Evolutionary conservation across 1,140 invertebrate species (phyloP).

Genomic region (Pissodes strobi): DNA sequence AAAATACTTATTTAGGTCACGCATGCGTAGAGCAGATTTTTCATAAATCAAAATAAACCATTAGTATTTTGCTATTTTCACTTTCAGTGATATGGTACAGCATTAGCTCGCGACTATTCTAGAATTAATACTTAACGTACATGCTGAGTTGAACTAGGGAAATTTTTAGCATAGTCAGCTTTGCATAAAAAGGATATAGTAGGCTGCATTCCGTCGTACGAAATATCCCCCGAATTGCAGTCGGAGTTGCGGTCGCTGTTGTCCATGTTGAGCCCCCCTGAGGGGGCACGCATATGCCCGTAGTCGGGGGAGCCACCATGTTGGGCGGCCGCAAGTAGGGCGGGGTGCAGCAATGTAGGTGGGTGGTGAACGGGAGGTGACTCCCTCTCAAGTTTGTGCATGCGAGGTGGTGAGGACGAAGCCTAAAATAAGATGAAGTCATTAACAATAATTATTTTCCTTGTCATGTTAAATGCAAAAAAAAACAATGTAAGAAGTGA

Average conservation of each 20-base stretch:
- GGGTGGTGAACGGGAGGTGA: constrained; percentile 80
- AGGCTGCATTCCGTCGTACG: constrained; percentile 88
- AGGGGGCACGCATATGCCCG: constrained; percentile 64
- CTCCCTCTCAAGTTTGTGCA: constrained; percentile 71
- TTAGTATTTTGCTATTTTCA: too few species aligned
- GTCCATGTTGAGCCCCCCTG: constrained; percentile 66
- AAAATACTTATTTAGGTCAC: too few species aligned
- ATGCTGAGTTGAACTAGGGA: constrained; percentile 38
- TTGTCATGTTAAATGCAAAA: too few species aligned
- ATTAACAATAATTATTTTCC: too few species aligned
- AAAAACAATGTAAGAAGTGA: too few species aligned
- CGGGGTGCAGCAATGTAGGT: constrained; percentile 77
- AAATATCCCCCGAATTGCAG: constrained; percentile 85
- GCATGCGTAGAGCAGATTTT: too few species aligned
- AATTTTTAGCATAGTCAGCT: constrained; percentile 45
- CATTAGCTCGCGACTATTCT: too few species aligned
- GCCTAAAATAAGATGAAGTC: too few species aligned
- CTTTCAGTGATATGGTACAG: too few species aligned
- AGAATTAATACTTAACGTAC: constrained; percentile 37
- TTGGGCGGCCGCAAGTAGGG: constrained; percentile 76
- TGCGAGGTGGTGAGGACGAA: constrained; percentile 59
- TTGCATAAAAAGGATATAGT: constrained; percentile 87
- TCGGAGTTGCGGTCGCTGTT: constrained; percentile 81
- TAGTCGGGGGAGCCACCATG: constrained; percentile 77
- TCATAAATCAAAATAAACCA: too few species aligned